A percentile compares a stretch with the other conserved stretches of the same genome.
Evolutionary conservation across 2,797 vertebrate species (phyloP).

Genomic region (Graptemys geographica): DNA sequence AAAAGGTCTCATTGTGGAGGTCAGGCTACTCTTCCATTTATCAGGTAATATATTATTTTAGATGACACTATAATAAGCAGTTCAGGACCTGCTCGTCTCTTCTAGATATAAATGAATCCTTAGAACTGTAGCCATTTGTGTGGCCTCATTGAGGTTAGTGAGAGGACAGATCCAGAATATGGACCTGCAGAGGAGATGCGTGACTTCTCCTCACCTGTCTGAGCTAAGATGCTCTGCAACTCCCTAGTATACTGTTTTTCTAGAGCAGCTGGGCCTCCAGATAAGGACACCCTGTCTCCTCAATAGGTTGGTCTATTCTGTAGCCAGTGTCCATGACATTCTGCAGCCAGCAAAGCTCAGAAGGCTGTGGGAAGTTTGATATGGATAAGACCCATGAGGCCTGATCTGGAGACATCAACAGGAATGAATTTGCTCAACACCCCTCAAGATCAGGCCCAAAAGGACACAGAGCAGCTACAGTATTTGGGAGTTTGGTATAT

Average conservation of each 20-base stretch:
- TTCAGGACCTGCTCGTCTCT: not conserved
- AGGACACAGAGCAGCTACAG: not conserved
- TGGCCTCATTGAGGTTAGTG: not conserved
- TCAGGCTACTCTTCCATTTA: not conserved
- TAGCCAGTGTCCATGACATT: not conserved
- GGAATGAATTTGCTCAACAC: not conserved
- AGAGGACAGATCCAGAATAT: not conserved
- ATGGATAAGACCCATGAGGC: rapidly evolving
- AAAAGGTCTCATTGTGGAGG: not conserved
- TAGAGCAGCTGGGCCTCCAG: not conserved
- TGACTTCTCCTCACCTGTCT: not conserved
- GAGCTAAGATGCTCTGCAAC: not conserved
- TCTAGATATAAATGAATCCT: not conserved
- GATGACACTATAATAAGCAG: not conserved
- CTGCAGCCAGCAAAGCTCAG: not conserved
- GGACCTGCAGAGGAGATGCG: rapidly evolving
- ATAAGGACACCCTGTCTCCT: not conserved
- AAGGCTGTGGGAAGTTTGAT: not conserved
- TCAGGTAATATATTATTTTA: not conserved
- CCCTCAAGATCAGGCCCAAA: not conserved
- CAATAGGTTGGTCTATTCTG: not conserved
- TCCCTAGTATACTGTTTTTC: not conserved
- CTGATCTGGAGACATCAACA: not conserved
- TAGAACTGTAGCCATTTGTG: not conserved
- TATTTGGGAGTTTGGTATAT: not conserved